Conservation (phyloP, 1,140 invertebrate genomes). For the Lutraria rhynchaena region DNA sequence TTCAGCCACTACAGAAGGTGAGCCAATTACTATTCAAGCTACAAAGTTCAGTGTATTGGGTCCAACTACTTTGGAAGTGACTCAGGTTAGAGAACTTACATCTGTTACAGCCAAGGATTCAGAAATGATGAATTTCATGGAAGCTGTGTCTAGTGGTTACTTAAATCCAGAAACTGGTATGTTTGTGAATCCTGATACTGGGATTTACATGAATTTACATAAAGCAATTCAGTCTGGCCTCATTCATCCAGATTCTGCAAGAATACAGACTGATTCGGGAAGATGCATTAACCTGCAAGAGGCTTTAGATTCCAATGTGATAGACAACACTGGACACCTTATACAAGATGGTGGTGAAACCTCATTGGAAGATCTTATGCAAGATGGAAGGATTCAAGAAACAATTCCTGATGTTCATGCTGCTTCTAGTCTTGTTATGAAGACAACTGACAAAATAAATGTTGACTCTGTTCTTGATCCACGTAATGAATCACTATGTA, state of each 20-base stretch:
- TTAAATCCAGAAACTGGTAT: conserved; percentile 95
- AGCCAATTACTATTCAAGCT: conserved; percentile 78
- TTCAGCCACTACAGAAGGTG: background rate
- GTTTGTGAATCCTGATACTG: conserved; percentile 89
- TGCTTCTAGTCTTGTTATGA: conserved; percentile 91
- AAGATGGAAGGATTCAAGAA: conserved; percentile 86
- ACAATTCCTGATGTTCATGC: conserved; percentile 91
- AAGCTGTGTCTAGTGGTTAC: conserved; percentile 73
- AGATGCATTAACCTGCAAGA: conserved; percentile 39
- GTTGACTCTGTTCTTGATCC: conserved; percentile 93
- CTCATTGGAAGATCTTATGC: conserved; percentile 90
- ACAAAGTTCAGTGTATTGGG: conserved; percentile 66
- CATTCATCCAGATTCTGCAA: conserved; percentile 56
- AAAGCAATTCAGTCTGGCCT: conserved; percentile 86
- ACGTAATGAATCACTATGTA: conserved; percentile 87
- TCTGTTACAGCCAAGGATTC: conserved; percentile 83
- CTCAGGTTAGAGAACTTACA: conserved; percentile 66
- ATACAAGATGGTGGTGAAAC: conserved; percentile 88
- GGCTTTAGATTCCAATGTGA: conserved; percentile 83
- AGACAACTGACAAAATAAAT: conserved; percentile 90
- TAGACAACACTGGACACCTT: conserved; percentile 91
- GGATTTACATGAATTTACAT: conserved; percentile 89
- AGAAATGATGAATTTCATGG: conserved; percentile 70
- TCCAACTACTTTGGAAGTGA: conserved; percentile 72
- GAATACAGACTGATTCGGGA: conserved; percentile 28